A percentile compares a stretch with the other conserved stretches of the same genome.
Conservation (phyloP, 2,888 invertebrate species). For the Drosophila neotestacea region DNA sequence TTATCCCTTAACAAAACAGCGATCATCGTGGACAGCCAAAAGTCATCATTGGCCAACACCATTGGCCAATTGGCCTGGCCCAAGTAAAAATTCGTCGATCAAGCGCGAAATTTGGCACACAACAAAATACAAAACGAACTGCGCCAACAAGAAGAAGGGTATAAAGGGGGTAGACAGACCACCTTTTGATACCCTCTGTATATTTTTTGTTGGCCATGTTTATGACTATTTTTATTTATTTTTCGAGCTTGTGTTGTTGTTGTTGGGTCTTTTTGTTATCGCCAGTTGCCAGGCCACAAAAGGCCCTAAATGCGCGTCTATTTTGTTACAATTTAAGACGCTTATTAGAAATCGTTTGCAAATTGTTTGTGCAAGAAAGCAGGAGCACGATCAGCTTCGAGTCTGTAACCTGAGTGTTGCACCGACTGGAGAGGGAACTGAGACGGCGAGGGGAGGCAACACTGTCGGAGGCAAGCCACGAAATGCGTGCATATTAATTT, state of each 20-base stretch:
- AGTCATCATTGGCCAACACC: slow-evolving; percentile 37
- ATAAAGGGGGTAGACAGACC: slow-evolving; percentile 39
- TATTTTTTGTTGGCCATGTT: slow-evolving; percentile 47
- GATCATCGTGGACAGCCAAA: slow-evolving; percentile 31
- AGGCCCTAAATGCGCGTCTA: slow-evolving; percentile 77
- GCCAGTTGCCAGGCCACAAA: slow-evolving; percentile 58
- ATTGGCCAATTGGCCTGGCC: slow-evolving; percentile 32
- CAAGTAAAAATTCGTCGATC: slow-evolving; percentile 47
- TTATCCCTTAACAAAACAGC: slow-evolving; percentile 3
- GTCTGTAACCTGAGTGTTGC: slow-evolving; percentile 43
- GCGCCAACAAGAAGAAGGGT: slow-evolving; percentile 29
- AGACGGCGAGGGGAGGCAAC: slow-evolving; percentile 12
- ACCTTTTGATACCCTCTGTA: slow-evolving; percentile 66
- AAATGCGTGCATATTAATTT: slow-evolving; percentile 84
- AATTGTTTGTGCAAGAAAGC: slow-evolving; percentile 77
- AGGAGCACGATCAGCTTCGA: slow-evolving; percentile 55
- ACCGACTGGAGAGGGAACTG: slow-evolving; percentile 5
- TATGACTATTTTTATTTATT: slow-evolving; percentile 27
- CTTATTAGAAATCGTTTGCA: slow-evolving; percentile 82
- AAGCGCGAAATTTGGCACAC: slow-evolving; percentile 73
- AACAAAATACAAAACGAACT: slow-evolving; percentile 40
- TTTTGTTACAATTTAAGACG: slow-evolving; percentile 81
- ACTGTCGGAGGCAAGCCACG: slow-evolving; percentile 59
- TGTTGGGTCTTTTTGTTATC: slow-evolving; percentile 66
- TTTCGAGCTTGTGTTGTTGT: neutral